Base-by-base conservation (phyloP, 2,797 vertebrate species). In the Amblyraja radiata region DNA sequence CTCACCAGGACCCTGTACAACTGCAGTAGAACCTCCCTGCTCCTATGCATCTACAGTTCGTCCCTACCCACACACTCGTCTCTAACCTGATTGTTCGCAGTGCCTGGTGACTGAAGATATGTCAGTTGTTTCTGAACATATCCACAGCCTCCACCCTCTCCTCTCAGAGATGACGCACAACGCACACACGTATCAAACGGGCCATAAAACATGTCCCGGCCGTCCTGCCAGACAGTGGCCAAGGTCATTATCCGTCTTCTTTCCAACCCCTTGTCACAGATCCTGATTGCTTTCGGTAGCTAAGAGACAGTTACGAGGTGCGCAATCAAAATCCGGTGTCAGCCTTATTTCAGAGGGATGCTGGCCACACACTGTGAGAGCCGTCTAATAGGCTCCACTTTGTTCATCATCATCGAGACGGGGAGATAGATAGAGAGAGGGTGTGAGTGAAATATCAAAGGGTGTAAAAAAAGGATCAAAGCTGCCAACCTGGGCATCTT, bases 211-310 rank as follows among this genome's bases (percentile, higher is more conserved):
- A 68, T 68, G 61, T 36, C 61, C 21, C 14, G 32, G 8, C 84
- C 10, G 94, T 93, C 94, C 80, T 94, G 28, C 68, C 93, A 94
- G 93, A 93, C 77, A 93, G 83, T 94, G 94, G 94, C 95, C 95
- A 95, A 96, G 94, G 95, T 94, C 95, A 95, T 95, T 94, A 94
- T 94, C 93, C 93, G 93, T 74, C 78, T 94, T 93, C 95, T 93
- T 93, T 93, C 93, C 92, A 94, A 94, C 94, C 90, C 93, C 54
- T 94, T 88, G 92, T 65, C 94, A 93, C 93, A 93, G 94, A 94
- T 93, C 94, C 95, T 94, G 94, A 94, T 94, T 94, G 76, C 94
- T 93, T 93, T 58, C 90, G 92, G 93, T 94, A 95, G 95, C 94
- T 94, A 94, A 94, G 84, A 68, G 94, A 94, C 93, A 93, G 93